Percentiles rank a stretch among this genome's conserved stretches.
Evolutionary conservation across 2,888 invertebrate genomes (phyloP).

Genomic region (Rhogogaster chlorosoma): DNA sequence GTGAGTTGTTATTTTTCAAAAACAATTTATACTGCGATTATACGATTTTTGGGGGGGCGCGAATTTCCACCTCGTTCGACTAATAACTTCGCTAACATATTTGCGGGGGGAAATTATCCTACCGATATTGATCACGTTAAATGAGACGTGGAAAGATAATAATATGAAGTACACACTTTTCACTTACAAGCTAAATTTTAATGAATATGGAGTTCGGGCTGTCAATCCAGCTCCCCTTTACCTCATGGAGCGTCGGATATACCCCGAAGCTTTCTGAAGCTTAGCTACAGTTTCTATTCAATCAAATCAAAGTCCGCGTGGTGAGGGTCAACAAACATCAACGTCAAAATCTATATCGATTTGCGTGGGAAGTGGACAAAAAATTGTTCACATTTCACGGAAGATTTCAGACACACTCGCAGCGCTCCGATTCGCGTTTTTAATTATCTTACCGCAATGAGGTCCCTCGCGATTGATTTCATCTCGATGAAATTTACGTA

Average conservation of each 20-base stretch:
- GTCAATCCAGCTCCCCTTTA: not conserved
- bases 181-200: not conserved
- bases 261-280: not conserved
- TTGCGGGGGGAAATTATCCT: not conserved
- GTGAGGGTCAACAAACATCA: not conserved
- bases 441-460: not conserved
- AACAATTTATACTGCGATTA: not conserved
- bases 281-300: not conserved
- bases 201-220: not conserved
- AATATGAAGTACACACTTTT: not conserved
- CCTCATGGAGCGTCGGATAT: not conserved
- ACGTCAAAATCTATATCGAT: not conserved
- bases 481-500: not conserved
- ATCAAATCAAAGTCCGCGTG: not conserved
- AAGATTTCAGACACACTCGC: not conserved
- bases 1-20: not conserved
- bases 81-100: not conserved
- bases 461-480: not conserved
- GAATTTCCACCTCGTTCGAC: not conserved
- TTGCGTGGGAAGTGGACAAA: not conserved
- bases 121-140: not conserved
- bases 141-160: not conserved
- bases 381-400: not conserved
- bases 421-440: constrained; percentile 1
- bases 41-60: not conserved